phyloP scores from a whole-genome alignment of 2,888 invertebrate genomes.

The Elaeidobius kamerunicus region DNA sequence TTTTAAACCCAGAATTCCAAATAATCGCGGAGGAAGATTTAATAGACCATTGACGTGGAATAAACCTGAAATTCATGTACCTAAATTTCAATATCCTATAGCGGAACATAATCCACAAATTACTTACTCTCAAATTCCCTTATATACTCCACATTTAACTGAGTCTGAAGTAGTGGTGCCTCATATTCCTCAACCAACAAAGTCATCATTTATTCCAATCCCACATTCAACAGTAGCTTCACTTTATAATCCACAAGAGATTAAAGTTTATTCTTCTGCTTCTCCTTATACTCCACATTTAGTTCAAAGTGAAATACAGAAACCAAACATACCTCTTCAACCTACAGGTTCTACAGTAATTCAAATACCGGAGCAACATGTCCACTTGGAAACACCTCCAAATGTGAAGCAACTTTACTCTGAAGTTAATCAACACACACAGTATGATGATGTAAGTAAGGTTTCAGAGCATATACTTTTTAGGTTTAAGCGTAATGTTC shows the following conservation, averaged over 20 bases:
- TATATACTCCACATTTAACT: too few species aligned
- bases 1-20: slow-evolving; percentile 13
- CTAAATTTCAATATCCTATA: not conserved
- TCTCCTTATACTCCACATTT: slow-evolving; percentile 6
- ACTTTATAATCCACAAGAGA: slow-evolving; percentile 9
- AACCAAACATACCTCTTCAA: not conserved
- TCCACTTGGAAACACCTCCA: not conserved
- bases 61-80: not conserved
- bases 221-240: slow-evolving; percentile 1
- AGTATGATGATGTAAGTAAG: slow-evolving; percentile 22
- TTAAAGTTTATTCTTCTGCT: slow-evolving; percentile 12
- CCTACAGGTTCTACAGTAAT: not conserved
- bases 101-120: too few species aligned
- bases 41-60: slow-evolving; percentile 2
- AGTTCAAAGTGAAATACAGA: not conserved
- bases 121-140: too few species aligned
- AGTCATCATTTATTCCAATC: too few species aligned
- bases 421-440: slow-evolving; percentile 1
- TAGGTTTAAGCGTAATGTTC: slow-evolving; percentile 3
- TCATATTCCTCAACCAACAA: too few species aligned
- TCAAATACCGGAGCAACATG: not conserved
- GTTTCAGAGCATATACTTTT: not conserved
- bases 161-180: too few species aligned
- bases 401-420: not conserved
- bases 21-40: not conserved